Conservation (phyloP, 2,113 vertebrate genomes). For the Notiomystis cincta region DNA sequence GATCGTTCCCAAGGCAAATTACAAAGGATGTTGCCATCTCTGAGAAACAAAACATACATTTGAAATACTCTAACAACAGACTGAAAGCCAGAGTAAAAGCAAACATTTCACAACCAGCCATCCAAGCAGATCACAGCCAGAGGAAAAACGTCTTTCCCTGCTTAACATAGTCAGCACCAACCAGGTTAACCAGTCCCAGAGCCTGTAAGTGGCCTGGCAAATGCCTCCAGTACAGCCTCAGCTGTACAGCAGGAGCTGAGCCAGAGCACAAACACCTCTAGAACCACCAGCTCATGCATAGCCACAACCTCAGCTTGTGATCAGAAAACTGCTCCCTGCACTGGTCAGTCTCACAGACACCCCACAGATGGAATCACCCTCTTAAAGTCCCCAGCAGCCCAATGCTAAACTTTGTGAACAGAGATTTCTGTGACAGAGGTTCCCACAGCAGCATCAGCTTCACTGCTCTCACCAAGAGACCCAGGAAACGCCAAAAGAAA, state of each 20-base stretch:
- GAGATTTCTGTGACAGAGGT: background rate
- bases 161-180: background rate
- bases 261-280: background rate
- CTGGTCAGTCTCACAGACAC: background rate
- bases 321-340: background rate
- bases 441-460: background rate
- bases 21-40: background rate
- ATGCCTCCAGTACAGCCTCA: background rate
- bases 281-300: background rate
- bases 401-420: accelerated
- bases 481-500: background rate
- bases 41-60: background rate
- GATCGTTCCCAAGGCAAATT: background rate
- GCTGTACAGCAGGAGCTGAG: background rate
- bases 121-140: background rate
- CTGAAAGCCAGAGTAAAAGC: background rate
- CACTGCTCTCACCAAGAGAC: background rate
- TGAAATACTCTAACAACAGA: background rate
- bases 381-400: background rate
- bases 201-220: background rate
- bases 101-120: background rate
- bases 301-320: background rate
- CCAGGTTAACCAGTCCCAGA: background rate
- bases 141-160: background rate
- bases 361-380: background rate